These are phyloP conservation scores for Cyaniris semiargus DNA, from an alignment of 2,888 invertebrate genomes.

Conservation along the genomic window DNA sequence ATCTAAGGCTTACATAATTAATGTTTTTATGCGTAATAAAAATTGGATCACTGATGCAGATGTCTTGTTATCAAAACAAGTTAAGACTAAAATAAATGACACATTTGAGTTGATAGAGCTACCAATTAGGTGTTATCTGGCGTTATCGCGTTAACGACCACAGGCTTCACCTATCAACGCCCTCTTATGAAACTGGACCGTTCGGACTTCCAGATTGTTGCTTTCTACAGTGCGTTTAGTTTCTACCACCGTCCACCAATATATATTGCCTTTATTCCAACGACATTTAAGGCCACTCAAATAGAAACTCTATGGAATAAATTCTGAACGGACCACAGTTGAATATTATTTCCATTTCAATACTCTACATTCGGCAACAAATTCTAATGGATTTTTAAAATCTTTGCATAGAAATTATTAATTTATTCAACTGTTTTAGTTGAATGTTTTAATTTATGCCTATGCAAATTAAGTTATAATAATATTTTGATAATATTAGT, in stretches of 20 bases:
- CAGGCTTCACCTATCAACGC: background rate
- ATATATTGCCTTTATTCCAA: background rate
- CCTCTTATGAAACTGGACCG: background rate
- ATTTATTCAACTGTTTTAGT: background rate
- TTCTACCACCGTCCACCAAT: background rate
- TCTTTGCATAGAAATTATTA: background rate
- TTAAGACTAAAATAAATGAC: background rate
- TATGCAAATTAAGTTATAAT: background rate
- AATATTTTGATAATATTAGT: background rate
- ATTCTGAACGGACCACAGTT: background rate
- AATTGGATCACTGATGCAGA: background rate
- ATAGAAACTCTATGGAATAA: background rate
- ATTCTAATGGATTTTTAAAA: background rate
- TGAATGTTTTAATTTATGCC: background rate
- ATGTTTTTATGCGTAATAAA: background rate
- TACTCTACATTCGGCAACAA: background rate
- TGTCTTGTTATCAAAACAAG: background rate
- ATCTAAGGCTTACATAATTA: background rate
- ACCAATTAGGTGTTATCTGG: conserved; percentile 12
- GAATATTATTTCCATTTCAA: background rate
- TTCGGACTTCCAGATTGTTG: background rate
- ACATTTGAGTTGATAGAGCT: conserved; percentile 1
- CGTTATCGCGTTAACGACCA: background rate
- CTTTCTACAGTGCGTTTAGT: background rate
- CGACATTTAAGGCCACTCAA: background rate